Evolutionary conservation across 2,797 vertebrate species (phyloP).

Genomic region (Acridotheres tristis): DNA sequence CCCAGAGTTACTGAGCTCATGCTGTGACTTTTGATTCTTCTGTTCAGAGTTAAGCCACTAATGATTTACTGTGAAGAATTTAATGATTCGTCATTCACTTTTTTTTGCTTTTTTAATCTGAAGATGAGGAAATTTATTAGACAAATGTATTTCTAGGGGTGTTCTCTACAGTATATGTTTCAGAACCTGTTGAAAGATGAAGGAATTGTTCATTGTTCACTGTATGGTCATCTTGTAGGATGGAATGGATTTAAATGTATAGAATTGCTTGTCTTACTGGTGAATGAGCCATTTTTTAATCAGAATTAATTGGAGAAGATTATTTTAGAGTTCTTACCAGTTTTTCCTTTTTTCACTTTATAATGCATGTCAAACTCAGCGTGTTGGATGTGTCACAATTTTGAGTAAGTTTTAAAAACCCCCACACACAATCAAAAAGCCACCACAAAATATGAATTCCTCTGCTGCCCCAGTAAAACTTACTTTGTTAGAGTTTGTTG

Average conservation of each 20-base stretch:
- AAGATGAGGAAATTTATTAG: background rate
- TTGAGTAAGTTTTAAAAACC: background rate
- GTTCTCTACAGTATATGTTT: background rate
- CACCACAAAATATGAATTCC: background rate
- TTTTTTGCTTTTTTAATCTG: background rate
- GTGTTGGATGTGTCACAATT: background rate
- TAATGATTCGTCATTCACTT: background rate
- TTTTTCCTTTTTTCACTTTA: background rate
- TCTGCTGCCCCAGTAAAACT: background rate
- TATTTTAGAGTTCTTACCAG: background rate
- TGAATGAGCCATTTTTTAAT: background rate
- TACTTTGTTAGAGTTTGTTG: background rate
- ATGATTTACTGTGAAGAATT: background rate
- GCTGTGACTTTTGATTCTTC: background rate
- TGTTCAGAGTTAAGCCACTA: background rate
- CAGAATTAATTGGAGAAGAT: background rate
- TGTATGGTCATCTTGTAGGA: background rate
- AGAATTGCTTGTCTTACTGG: background rate
- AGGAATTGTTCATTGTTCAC: background rate
- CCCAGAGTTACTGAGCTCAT: background rate
- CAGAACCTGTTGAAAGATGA: background rate
- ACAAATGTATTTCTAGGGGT: background rate
- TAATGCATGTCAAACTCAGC: background rate
- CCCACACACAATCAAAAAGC: rapidly evolving
- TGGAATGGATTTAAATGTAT: background rate